Evolutionary conservation across 2,888 invertebrate genomes (phyloP).

Genomic region (Teinopalpus imperialis): DNA sequence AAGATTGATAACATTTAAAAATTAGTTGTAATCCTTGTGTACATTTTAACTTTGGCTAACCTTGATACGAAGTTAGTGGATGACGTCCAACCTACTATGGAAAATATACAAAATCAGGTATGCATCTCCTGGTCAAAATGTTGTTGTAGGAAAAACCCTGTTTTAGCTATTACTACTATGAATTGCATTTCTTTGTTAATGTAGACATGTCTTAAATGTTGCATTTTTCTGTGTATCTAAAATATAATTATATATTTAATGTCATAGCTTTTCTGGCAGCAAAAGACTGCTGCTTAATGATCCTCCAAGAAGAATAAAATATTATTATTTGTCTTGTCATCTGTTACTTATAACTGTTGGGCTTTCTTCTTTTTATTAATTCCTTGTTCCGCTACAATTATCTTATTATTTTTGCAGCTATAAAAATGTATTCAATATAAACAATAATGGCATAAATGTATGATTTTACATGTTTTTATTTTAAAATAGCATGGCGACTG

Average conservation of each 20-base stretch:
- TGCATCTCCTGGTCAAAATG: conserved; percentile 7
- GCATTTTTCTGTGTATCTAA: conserved; percentile 1
- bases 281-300: background rate
- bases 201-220: conserved; percentile 10
- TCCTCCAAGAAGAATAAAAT: background rate
- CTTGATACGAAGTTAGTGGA: conserved; percentile 17
- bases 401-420: conserved; percentile 1
- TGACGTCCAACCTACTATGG: conserved; percentile 15
- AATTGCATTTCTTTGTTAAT: conserved; percentile 13
- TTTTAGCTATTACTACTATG: conserved; percentile 11
- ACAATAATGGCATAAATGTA: background rate
- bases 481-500: conserved; percentile 3
- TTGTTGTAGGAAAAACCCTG: conserved; percentile 4
- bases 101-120: conserved; percentile 13
- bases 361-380: conserved; percentile 1
- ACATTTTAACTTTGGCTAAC: conserved; percentile 22
- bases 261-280: background rate
- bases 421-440: background rate
- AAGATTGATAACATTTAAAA: background rate
- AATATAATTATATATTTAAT: background rate
- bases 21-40: conserved; percentile 12
- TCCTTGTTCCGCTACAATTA: conserved; percentile 7
- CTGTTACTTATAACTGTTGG: background rate
- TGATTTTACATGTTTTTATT: too few species aligned
- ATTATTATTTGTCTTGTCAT: background rate